Conservation (phyloP, 2,888 invertebrate genomes). For the Agrochola circellaris region DNA sequence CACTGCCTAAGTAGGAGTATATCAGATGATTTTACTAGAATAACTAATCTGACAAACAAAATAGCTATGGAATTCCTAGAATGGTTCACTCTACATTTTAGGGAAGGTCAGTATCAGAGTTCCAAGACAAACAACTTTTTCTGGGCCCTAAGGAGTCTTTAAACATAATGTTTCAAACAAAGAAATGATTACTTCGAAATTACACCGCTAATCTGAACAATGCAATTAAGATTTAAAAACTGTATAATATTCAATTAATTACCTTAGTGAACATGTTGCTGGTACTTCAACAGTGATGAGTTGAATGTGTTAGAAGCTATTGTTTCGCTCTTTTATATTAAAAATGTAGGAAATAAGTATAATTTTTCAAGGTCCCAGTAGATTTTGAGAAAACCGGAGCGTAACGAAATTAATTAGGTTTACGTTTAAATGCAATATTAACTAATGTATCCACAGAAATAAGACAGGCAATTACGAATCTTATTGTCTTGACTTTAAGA, state of each 20-base stretch:
- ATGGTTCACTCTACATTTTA: not conserved
- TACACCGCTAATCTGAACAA: slow-evolving; percentile 27
- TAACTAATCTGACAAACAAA: not conserved
- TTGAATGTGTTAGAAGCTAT: slow-evolving; percentile 76
- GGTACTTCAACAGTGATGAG: slow-evolving; percentile 76
- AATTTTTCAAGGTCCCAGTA: slow-evolving; percentile 79
- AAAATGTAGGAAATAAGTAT: slow-evolving; percentile 77
- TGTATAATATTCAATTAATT: slow-evolving; percentile 71
- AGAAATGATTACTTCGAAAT: slow-evolving; percentile 7
- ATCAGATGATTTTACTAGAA: not conserved
- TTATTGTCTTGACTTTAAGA: slow-evolving; percentile 30
- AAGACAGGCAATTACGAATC: slow-evolving; percentile 46
- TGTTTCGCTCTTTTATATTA: slow-evolving; percentile 81
- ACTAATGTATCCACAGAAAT: slow-evolving; percentile 56
- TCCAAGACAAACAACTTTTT: too few species aligned
- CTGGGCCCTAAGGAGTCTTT: not conserved
- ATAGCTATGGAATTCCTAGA: not conserved
- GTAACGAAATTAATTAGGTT: slow-evolving; percentile 78
- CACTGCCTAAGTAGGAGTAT: not conserved
- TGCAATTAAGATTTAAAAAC: slow-evolving; percentile 49
- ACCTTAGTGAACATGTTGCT: slow-evolving; percentile 83
- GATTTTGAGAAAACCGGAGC: slow-evolving; percentile 81
- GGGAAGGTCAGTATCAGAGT: not conserved
- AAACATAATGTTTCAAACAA: not conserved
- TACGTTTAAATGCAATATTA: slow-evolving; percentile 72